These are phyloP conservation scores for Rutilus rutilus DNA, from an alignment of 2,113 vertebrate genomes.

Conservation along the genomic window DNA sequence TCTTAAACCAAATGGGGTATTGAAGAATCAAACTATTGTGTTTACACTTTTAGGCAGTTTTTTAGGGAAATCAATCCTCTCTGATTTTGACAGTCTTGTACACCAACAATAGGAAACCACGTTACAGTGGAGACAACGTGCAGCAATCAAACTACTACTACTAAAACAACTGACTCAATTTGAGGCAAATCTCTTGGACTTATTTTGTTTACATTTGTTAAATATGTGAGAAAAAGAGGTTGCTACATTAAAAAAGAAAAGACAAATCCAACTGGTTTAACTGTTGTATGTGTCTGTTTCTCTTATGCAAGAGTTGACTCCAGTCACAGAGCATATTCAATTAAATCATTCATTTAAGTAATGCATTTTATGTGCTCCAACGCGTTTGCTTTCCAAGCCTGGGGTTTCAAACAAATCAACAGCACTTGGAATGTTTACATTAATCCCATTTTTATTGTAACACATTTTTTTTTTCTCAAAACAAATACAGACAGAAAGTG, in stretches of 20 bases:
- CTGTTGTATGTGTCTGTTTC: background rate
- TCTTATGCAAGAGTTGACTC: background rate
- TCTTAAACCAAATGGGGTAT: background rate
- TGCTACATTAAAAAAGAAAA: slow-evolving; percentile 50
- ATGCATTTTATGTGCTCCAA: background rate
- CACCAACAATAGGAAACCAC: background rate
- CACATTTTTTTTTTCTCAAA: slow-evolving; percentile 2
- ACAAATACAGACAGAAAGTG: slow-evolving; percentile 31
- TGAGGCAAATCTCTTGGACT: slow-evolving; percentile 24
- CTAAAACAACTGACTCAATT: background rate
- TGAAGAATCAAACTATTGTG: background rate
- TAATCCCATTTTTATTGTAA: slow-evolving; percentile 42
- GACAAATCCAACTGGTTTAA: background rate
- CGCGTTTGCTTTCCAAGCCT: background rate
- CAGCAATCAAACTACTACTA: slow-evolving; percentile 18
- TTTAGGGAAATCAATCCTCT: slow-evolving; percentile 17
- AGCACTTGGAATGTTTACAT: slow-evolving; percentile 1
- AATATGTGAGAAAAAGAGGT: slow-evolving; percentile 42
- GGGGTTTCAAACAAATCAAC: background rate
- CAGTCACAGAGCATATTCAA: background rate
- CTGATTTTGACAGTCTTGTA: slow-evolving; percentile 10
- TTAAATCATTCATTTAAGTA: background rate
- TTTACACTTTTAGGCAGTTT: slow-evolving; percentile 19
- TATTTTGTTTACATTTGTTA: slow-evolving; percentile 60
- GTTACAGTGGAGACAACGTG: slow-evolving; percentile 1